These are phyloP conservation scores for Microtus montanus DNA, from an alignment of 2,113 vertebrate species.

Conservation along the genomic window DNA sequence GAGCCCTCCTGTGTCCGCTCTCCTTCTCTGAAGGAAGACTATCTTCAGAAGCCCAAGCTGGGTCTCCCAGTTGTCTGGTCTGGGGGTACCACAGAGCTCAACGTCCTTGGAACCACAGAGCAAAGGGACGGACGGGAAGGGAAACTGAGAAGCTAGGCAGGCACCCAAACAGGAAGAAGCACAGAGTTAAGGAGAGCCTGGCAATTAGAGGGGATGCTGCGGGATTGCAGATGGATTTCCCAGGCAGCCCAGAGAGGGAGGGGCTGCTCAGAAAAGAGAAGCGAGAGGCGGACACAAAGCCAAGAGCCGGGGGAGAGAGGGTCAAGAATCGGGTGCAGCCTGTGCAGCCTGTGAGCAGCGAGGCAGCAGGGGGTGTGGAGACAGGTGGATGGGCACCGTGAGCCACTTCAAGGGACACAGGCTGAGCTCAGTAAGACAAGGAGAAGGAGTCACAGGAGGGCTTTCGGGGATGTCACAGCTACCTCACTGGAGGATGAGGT, in stretches of 20 bases:
- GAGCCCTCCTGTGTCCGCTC: neutral
- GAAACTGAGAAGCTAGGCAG: neutral
- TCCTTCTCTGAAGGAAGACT: neutral
- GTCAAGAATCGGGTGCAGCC: neutral
- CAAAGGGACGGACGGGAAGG: no score
- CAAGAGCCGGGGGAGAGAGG: neutral
- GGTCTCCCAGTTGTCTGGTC: neutral
- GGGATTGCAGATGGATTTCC: neutral
- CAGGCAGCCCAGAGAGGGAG: neutral
- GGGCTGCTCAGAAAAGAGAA: neutral
- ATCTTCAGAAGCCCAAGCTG: neutral
- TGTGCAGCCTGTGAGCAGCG: rapidly evolving
- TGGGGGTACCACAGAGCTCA: neutral
- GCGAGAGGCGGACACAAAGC: neutral
- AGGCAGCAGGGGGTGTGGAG: no score
- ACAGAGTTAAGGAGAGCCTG: neutral
- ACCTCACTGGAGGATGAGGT: neutral
- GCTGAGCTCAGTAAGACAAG: neutral
- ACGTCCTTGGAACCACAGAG: neutral
- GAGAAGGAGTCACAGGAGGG: neutral
- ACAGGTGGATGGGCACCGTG: neutral
- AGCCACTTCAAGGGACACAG: neutral
- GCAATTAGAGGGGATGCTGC: neutral
- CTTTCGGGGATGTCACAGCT: neutral
- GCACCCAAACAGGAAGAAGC: neutral